phyloP scores from a whole-genome alignment of 2,888 invertebrate species.

The Tenthredo notha region DNA sequence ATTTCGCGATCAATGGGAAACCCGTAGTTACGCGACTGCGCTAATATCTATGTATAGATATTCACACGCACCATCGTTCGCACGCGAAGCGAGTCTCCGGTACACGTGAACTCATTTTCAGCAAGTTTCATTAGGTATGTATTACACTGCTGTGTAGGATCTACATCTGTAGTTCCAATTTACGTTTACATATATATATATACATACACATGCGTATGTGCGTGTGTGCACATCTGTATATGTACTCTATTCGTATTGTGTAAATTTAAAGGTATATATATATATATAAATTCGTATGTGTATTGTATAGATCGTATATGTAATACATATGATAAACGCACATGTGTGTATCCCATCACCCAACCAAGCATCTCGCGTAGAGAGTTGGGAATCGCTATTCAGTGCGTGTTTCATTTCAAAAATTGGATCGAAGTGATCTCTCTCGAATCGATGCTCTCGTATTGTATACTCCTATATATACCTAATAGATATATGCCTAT shows the following conservation, averaged over 20 bases:
- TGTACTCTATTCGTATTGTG: conserved; percentile 3
- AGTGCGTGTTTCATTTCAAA: background rate
- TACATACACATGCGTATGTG: background rate
- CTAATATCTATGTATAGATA: conserved; percentile 18
- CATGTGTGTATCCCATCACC: background rate
- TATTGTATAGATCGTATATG: background rate
- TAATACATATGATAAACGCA: background rate
- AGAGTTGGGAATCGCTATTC: background rate
- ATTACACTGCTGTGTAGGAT: background rate
- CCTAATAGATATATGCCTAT: background rate
- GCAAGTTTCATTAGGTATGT: conserved; percentile 7
- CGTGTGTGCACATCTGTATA: background rate
- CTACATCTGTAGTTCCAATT: conserved; percentile 3
- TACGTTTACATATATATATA: background rate
- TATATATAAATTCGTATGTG: background rate
- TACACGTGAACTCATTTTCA: conserved; percentile 31
- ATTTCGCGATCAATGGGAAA: conserved; percentile 21
- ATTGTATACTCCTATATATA: background rate
- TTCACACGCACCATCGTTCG: conserved; percentile 7
- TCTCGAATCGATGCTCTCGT: background rate
- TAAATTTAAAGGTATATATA: background rate
- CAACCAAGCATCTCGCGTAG: background rate
- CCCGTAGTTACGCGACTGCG: conserved; percentile 9
- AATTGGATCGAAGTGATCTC: background rate
- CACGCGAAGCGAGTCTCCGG: conserved; percentile 21